Evolutionary conservation across 2,888 invertebrate genomes (phyloP), one percentile per base, ranked within the genome.

Genomic region (Caenorhabditis zanzibari): DNA sequence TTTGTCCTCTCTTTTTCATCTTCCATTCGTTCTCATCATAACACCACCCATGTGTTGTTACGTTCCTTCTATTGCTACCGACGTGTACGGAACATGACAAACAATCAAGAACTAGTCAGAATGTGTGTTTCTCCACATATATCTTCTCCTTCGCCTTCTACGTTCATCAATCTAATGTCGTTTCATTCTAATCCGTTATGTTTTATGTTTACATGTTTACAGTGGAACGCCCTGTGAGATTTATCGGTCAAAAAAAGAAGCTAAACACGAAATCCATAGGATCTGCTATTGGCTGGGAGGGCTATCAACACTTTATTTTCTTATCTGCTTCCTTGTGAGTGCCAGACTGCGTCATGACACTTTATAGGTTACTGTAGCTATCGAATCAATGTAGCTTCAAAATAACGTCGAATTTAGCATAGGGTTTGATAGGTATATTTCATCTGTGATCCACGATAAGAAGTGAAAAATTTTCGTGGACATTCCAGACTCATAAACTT

Each of bases 21-120:
- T 38, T 12, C 38, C 10, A 10, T 12, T 38, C 38, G 10, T 38
- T 38, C 38, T 47, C 19, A 35, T 52, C 49, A 73, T 32, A 69
- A 56, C 49, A 61, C 22, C 63, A 64, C 49, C n/a, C 66, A 47
- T 49, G 22, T 63, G 56, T 58, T 52, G 52, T 73, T 63, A 47
- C 54, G 41, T 66, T 66, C 47, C 56, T 16, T 54, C 47, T 44
- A 72, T 73, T 61, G 38, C 63, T 24, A 52, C 56, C 35, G 38
- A 22, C 54, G 6, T 38, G 19, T n/a, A 64, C 54, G 58, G 38
- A 63, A 66, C 66, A 66, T 58, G 66, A 64, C 75, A 75, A 75
- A 75, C 75, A 75, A 75, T 75, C 75, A 75, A 75, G 75, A 75
- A 75, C 75, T 75, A 66, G 75, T 75, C 75, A 64, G 52, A 56